Conservation (phyloP, 1,140 invertebrate species). For the Tribolium castaneum region DNA sequence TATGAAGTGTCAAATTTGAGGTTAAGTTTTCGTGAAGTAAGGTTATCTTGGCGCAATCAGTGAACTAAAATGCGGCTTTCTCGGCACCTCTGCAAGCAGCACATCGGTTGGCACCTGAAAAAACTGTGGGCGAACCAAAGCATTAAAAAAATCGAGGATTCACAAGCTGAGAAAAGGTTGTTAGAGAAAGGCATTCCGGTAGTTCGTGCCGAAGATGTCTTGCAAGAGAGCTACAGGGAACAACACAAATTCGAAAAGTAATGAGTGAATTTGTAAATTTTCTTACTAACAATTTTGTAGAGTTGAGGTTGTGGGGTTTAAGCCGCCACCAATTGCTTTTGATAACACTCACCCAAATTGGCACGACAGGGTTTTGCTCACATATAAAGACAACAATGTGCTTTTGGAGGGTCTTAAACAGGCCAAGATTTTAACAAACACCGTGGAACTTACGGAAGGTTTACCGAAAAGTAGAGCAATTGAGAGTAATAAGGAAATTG, state of each 20-base stretch:
- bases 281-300: constrained; percentile 59
- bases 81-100: constrained; percentile 64
- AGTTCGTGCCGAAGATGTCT: constrained; percentile 68
- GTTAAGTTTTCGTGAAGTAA: neutral
- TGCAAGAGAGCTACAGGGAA: constrained; percentile 50
- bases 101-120: constrained; percentile 76
- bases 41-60: neutral
- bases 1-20: neutral
- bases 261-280: constrained; percentile 48
- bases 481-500: constrained; percentile 65
- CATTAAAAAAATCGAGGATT: constrained; percentile 67
- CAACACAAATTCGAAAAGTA: constrained; percentile 60
- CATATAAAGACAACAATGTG: constrained; percentile 72
- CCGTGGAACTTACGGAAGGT: constrained; percentile 71
- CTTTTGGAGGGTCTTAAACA: constrained; percentile 78
- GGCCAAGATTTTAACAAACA: constrained; percentile 81
- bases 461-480: constrained; percentile 71
- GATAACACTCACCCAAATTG: constrained; percentile 74
- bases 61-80: neutral
- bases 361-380: constrained; percentile 71
- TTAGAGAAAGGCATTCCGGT: constrained; percentile 67
- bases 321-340: constrained; percentile 59
- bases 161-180: constrained; percentile 66
- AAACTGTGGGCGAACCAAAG: constrained; percentile 75
- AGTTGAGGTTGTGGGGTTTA: constrained; percentile 65